A percentile compares a stretch with the other conserved stretches of the same genome.
Conservation (phyloP, 1,140 invertebrate genomes). For the Cydia amplana region DNA sequence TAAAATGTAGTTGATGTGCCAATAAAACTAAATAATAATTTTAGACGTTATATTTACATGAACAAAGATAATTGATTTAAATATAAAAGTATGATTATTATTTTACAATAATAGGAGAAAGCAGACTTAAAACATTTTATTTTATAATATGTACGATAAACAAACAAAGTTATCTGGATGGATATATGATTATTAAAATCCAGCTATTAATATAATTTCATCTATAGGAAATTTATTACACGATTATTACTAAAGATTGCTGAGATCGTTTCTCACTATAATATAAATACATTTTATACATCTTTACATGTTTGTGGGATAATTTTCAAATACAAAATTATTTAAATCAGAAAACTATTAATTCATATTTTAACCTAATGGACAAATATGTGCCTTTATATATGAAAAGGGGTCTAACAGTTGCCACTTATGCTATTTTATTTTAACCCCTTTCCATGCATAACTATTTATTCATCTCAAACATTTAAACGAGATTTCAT, state of each 20-base stretch:
- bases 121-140: neutral
- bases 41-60: neutral
- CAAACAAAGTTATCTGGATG: no score
- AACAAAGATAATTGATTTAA: neutral
- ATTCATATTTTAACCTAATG: neutral
- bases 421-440: no score
- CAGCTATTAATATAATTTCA: neutral
- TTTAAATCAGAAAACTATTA: neutral
- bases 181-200: no score
- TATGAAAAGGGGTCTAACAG: neutral
- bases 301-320: neutral
- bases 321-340: neutral
- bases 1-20: neutral
- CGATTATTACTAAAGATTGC: neutral
- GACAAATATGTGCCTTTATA: neutral
- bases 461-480: no score
- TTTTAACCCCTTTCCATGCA: no score
- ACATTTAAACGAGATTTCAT: no score
- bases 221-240: neutral
- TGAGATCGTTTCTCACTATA: constrained; percentile 29
- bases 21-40: neutral
- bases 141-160: neutral
- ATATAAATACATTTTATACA: constrained; percentile 15
- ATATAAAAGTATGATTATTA: constrained; percentile 3
- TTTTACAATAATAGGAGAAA: neutral